Evolutionary conservation across 2,113 vertebrate species (phyloP).

Genomic region (Hippocampus abdominalis): DNA sequence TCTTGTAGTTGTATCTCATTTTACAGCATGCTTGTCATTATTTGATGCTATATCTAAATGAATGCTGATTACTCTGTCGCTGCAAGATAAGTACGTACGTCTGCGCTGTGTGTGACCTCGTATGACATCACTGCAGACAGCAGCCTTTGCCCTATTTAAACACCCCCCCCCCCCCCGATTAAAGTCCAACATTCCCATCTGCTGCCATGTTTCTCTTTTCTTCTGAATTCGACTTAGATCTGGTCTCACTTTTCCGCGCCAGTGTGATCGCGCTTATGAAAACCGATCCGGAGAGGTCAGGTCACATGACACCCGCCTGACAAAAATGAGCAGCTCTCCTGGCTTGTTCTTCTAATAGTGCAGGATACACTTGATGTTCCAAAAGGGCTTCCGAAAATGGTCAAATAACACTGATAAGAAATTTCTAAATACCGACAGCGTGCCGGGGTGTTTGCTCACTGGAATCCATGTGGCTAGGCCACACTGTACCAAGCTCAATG

Average conservation of each 20-base stretch:
- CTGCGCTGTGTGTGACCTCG: background rate
- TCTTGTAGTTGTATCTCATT: background rate
- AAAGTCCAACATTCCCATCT: conserved; percentile 26
- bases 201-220: background rate
- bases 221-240: no score
- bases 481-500: background rate
- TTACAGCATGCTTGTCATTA: background rate
- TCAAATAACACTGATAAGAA: background rate
- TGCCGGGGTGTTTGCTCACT: background rate
- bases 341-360: background rate
- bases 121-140: conserved; percentile 14
- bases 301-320: background rate
- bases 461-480: background rate
- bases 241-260: no score
- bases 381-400: background rate
- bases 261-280: no score
- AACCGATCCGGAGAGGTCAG: background rate
- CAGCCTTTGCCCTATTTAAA: conserved; percentile 7
- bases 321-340: background rate
- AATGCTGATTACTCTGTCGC: background rate
- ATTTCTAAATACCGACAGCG: no score
- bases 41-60: background rate
- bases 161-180: conserved; percentile 1
- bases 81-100: no score
- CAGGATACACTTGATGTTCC: background rate